Percentiles rank a stretch among this genome's conserved stretches.
Evolutionary conservation across 2,113 vertebrate species (phyloP).

Genomic region (Meleagris gallopavo): DNA sequence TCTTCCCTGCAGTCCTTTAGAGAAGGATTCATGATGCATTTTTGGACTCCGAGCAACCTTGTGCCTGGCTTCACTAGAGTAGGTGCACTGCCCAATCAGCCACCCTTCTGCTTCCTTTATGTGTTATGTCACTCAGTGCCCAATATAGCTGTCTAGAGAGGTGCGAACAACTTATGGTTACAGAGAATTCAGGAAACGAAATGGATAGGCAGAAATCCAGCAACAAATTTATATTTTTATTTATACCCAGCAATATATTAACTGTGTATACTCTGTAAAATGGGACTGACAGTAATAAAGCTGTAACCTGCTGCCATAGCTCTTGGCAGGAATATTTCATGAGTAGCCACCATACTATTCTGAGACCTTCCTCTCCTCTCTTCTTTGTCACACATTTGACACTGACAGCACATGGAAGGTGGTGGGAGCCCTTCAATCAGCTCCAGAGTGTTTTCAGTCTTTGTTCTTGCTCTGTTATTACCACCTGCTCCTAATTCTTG

Average conservation of each 20-base stretch:
- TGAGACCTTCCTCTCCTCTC: not conserved
- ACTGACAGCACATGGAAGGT: not conserved
- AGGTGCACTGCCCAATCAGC: not conserved
- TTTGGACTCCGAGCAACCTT: not conserved
- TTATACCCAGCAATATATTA: not conserved
- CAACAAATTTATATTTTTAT: not conserved
- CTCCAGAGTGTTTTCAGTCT: not conserved
- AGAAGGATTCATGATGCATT: not conserved
- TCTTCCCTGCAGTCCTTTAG: not conserved
- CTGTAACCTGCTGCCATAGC: not conserved
- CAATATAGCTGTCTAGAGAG: not conserved
- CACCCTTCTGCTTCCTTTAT: not conserved
- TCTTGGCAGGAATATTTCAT: not conserved
- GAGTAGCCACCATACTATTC: not conserved
- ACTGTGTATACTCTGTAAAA: not conserved
- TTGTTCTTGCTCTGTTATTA: not conserved
- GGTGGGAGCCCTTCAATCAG: not conserved
- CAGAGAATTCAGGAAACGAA: not conserved
- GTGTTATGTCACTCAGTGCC: not conserved
- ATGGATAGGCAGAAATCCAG: not conserved
- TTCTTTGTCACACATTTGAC: not conserved
- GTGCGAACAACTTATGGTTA: not conserved
- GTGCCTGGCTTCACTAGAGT: not conserved
- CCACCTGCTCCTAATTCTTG: not conserved
- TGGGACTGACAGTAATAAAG: not conserved